phyloP scores from a whole-genome alignment of 2,113 vertebrate species.

The Engraulis encrasicolus region DNA sequence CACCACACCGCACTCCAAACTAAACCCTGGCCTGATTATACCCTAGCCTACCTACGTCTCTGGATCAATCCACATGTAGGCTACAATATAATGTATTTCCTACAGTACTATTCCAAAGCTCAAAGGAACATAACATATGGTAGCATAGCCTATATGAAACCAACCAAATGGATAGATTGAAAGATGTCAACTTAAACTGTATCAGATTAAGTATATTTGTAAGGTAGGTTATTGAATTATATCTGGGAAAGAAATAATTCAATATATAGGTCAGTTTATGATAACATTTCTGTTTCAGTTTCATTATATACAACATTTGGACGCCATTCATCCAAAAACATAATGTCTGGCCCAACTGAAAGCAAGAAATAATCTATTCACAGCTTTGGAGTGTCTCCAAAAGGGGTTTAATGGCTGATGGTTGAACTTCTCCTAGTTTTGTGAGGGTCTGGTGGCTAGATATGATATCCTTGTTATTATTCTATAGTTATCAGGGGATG shows the following conservation, averaged over 20 bases:
- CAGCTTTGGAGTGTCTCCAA: constrained; percentile 65
- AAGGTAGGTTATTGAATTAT: background rate
- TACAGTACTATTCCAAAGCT: background rate
- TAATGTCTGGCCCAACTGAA: background rate
- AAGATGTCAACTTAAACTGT: background rate
- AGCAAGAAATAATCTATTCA: constrained; percentile 50
- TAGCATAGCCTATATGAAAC: too few species aligned
- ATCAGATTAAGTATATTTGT: background rate
- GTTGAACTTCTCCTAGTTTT: constrained; percentile 62
- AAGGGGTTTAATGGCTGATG: constrained; percentile 57
- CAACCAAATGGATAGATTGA: background rate
- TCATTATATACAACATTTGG: background rate
- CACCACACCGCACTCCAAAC: background rate
- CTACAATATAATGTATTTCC: background rate
- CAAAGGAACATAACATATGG: background rate
- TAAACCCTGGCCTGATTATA: constrained; percentile 5
- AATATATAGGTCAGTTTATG: background rate
- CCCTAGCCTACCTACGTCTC: background rate
- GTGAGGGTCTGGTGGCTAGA: constrained; percentile 52
- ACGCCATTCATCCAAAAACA: background rate
- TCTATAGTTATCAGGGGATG: too few species aligned
- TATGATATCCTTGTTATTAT: constrained; percentile 10
- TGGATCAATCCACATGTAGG: background rate
- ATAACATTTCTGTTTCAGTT: background rate
- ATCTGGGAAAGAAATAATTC: background rate